Base-by-base conservation (phyloP, 1,140 invertebrate species). In the Trichonephila clavipes region DNA sequence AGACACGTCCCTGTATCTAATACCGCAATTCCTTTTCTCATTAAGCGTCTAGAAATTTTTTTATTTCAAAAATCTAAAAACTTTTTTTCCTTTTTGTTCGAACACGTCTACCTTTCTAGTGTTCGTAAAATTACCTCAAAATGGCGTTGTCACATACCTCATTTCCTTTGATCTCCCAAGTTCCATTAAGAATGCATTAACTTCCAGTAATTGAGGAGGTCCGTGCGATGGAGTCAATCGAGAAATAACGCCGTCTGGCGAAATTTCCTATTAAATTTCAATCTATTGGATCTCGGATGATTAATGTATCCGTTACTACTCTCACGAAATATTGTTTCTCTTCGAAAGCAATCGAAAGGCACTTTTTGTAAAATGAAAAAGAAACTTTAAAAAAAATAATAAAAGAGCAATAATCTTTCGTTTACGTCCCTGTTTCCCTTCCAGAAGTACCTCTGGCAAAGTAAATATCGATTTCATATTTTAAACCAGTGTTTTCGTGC, bases 221-320 rank as follows among this genome's bases (percentile, higher is more conserved):
- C 61, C 61, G 2, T 51, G 51, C 7, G 51, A 51, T 18, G 16
- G 10, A 77, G 34, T 77, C 72, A 77, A 77, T 77, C 16, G 18
- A 77, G 34, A 77, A 77, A 19, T 8, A 77, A 34, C 34, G 18
- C 0, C 0, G 28, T 18, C 1, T 1, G 4, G 34, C 24, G 0
- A 16, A 77, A 77, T 34, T 16, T 77, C 14, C 72, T 40, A 77
- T 77, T 77, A 77, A 77, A 18, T 34, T 77, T 77, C 72, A 77
- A 40, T 77, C 28, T 40, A 40, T 77, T 77, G 72, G 16, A 19
- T 18, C 1, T 0, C 21, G 62, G 16, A 5, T 34, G 72, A 77
- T 77, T 77, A 77, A 77, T 77, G 72, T 28, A 19, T 77, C 18
- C 34, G 34, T 8, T 0, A 7, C 8, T 24, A 24, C n/a, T 69